Evolutionary conservation across 2,113 vertebrate genomes (phyloP), one percentile per base, ranked within the genome.

Genomic region (Pelobates fuscus): DNA sequence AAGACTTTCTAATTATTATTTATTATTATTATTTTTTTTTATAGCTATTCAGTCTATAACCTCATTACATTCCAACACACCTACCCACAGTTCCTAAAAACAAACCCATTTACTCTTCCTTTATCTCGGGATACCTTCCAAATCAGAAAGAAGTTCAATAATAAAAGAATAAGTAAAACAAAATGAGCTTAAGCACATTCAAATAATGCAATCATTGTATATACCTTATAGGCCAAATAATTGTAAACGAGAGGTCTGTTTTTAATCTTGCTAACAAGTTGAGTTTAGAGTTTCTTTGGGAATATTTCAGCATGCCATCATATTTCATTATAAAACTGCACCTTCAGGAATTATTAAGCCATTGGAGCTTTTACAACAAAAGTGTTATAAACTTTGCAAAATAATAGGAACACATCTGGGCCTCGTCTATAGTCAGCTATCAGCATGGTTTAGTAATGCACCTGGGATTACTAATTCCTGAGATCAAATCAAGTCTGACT

Each of bases 321-420:
- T 41, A 15, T 30, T 59, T 67, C 80, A 79, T 60, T 26, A 66
- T 55, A 57, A 30, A 78, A 78, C 1, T 78, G 60, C 58, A 79
- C 71, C 75, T 75, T 23, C 58, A 72, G 60, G 23, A 78, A 52
- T 25, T 37, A 65, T 58, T 82, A n/a, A 5, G 57, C n/a, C 62
- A 8, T 58, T 65, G 72, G 74, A 74, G 60, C 72, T 60, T 67
- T 76, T 76, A 67, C 64, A 76, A 76, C 54, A 76, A 67, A 76
- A 46, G 72, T 67, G 63, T 76, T 67, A 76, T 43, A 76, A 76
- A 76, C 12, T 29, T 76, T 67, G 57, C 54, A 46, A 23, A 76
- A 76, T 58, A 76, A 76, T 67, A 76, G 72, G 67, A 76, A 67
- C 54, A 76, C 72, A 76, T 76, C 72, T 76, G 72, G 43, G 63